A percentile compares a stretch with the other conserved stretches of the same genome.
phyloP scores from a whole-genome alignment of 2,797 vertebrate genomes.

The Simalia tracyae region DNA sequence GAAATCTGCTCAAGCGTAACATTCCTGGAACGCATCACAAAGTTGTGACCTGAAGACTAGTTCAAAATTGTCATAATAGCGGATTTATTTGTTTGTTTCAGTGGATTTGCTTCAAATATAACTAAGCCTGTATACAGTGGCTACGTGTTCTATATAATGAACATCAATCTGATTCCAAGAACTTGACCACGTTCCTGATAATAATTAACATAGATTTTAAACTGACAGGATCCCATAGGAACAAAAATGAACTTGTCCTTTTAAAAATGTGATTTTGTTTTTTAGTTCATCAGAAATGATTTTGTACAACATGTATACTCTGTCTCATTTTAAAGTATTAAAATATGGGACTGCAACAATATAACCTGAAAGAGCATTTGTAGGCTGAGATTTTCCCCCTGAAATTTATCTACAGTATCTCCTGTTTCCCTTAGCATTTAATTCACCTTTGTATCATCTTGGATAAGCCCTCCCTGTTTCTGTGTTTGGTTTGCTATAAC shows the following conservation, averaged over 20 bases:
- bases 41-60: background rate
- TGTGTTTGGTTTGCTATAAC: fast-evolving
- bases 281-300: background rate
- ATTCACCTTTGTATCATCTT: background rate
- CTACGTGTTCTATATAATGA: background rate
- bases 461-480: background rate
- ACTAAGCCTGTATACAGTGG: background rate
- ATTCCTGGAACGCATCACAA: background rate
- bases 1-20: background rate
- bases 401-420: background rate
- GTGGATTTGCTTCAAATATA: background rate
- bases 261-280: background rate
- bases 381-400: background rate
- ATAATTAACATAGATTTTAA: background rate
- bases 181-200: background rate
- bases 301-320: background rate
- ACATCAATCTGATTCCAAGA: background rate
- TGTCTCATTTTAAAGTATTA: constrained; percentile 12
- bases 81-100: background rate
- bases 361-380: background rate
- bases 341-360: constrained; percentile 15
- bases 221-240: background rate
- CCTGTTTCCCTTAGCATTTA: background rate
- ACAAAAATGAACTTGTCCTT: background rate
- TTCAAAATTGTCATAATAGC: background rate